These are phyloP conservation scores for Lophius piscatorius DNA, from an alignment of 2,113 vertebrate genomes.

Conservation along the genomic window DNA sequence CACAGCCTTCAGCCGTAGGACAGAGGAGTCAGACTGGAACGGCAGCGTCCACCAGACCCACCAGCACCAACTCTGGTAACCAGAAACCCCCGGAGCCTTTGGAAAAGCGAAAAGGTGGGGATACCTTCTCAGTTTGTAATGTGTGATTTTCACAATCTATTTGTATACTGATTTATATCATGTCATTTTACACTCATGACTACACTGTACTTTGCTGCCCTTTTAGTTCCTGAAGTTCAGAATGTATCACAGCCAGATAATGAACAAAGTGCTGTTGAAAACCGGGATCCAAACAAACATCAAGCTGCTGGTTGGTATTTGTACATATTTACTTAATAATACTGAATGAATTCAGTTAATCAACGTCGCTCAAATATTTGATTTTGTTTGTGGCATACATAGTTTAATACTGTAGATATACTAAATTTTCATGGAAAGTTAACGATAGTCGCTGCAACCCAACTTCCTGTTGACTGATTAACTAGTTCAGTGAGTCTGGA, in stretches of 20 bases:
- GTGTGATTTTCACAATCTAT: no score
- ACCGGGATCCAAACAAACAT: constrained; percentile 80
- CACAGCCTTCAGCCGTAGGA: constrained; percentile 78
- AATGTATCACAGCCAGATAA: constrained; percentile 85
- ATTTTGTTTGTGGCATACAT: no score
- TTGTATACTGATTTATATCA: no score
- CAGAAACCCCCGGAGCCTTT: constrained; percentile 88
- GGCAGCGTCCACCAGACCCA: constrained; percentile 74
- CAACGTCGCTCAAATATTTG: no score
- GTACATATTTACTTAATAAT: not conserved
- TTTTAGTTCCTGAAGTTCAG: constrained; percentile 84
- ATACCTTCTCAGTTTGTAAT: not conserved
- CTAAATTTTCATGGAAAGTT: no score
- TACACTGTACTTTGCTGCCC: not conserved
- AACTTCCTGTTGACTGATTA: no score
- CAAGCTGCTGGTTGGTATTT: constrained; percentile 80
- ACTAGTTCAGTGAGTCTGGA: no score
- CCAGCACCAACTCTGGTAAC: constrained; percentile 69
- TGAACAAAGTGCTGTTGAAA: constrained; percentile 87
- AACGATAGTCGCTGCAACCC: no score
- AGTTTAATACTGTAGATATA: no score
- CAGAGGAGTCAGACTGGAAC: constrained; percentile 83
- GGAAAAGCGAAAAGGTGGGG: constrained; percentile 89
- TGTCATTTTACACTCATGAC: not conserved
- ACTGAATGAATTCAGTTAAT: not conserved